Base-by-base conservation (phyloP, 2,888 invertebrate genomes). In the Agriopis marginaria region DNA sequence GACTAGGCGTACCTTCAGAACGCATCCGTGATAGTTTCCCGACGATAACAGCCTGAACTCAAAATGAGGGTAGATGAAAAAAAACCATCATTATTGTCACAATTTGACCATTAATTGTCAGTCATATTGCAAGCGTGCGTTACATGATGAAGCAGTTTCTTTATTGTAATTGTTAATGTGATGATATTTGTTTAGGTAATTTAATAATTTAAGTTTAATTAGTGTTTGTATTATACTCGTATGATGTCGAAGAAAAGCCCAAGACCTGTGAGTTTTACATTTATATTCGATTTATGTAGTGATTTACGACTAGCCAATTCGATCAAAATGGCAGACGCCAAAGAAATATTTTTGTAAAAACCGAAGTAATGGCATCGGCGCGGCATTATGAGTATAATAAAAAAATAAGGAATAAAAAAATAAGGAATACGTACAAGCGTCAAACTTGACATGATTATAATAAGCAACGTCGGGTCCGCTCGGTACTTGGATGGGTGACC, bases 201-300 rank as follows among this genome's bases (percentile, higher is more conserved):
- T 53, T 0, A 32, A 14, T 50, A 39, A 17, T 42, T 56, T 17
- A 5, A 17, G 55, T 17, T 56, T 7, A 12, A 17, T 56, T n/a
- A 17, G 42, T 42, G 17, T 14, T 42, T 42, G 8, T 8, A 0
- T 42, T 17, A 2, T 53, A 17, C 7, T 14, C 9, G 3, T 9
- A 40, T 12, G 7, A 55, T 55, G 55, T 55, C 55, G 40, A 56
- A 56, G 42, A 56, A 56, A 42, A 17, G 14, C n/a, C 14, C 42
- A 0, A 56, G 12, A 56, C 1, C 14, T 10, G 55, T 56, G 10
- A 56, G 55, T 56, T 54, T 54, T 42, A n/a, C 12, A 8, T 39
- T 39, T 32, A 12, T 5, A 14, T 55, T 40, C n/a, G 6, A 55
- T 42, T 23, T 23, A 23, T 23, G 17, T 23, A 40, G 40, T 1